Conservation (phyloP, 2,113 vertebrate genomes). For the Leptosomus discolor region DNA sequence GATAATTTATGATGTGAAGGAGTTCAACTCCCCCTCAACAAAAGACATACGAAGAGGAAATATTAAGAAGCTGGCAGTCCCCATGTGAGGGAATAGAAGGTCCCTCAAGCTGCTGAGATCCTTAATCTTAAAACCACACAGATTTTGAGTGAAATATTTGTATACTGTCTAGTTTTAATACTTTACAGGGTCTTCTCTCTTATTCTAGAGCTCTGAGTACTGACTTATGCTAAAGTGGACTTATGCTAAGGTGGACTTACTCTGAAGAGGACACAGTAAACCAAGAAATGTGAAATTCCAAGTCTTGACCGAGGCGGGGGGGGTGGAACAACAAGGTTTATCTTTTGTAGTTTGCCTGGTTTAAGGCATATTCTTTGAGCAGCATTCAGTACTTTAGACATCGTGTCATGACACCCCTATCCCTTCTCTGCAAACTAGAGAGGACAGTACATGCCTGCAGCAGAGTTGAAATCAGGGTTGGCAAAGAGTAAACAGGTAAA, state of each 20-base stretch:
- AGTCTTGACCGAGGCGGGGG: neutral
- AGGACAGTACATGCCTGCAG: neutral
- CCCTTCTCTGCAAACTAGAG: neutral
- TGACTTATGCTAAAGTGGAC: too few relatives aligned
- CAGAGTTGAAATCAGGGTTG: neutral
- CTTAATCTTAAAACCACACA: neutral
- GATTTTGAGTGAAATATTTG: neutral
- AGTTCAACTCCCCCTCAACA: neutral
- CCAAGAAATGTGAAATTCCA: neutral
- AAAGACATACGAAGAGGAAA: neutral
- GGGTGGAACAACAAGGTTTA: neutral
- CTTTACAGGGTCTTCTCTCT: neutral
- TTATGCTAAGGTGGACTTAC: neutral
- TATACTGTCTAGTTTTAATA: neutral
- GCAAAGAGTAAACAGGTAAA: neutral
- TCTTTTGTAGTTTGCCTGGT: neutral
- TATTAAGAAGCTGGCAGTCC: neutral
- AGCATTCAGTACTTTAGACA: neutral
- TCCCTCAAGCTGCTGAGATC: neutral
- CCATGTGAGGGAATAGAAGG: neutral
- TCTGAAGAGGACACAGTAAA: neutral
- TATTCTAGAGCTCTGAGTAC: neutral
- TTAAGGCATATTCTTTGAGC: neutral
- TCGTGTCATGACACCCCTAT: neutral
- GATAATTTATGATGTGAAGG: neutral